These are phyloP conservation scores for Ruditapes philippinarum DNA, from an alignment of 1,140 invertebrate genomes.

Conservation along the genomic window DNA sequence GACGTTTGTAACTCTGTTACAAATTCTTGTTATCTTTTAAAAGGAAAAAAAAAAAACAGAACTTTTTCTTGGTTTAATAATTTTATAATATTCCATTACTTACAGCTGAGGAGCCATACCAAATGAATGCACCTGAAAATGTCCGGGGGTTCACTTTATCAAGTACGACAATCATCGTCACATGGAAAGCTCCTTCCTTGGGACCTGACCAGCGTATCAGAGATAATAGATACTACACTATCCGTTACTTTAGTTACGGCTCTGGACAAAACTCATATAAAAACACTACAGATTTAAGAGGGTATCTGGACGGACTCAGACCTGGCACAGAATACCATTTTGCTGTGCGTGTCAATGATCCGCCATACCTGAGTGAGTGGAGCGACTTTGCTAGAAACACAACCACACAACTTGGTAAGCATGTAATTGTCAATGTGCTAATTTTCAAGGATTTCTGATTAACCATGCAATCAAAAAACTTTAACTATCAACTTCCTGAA, in stretches of 20 bases:
- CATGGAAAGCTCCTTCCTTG: slow-evolving; percentile 41
- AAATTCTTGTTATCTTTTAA: no score
- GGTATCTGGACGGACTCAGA: neutral
- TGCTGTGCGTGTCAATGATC: slow-evolving; percentile 58
- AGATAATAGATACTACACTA: slow-evolving; percentile 52
- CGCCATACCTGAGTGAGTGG: slow-evolving; percentile 62
- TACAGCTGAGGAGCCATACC: no score
- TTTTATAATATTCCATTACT: no score
- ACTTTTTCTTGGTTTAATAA: no score
- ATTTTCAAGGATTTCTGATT: no score
- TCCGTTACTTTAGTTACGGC: slow-evolving; percentile 34
- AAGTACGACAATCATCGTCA: neutral
- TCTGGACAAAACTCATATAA: slow-evolving; percentile 49
- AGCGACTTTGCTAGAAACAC: slow-evolving; percentile 26
- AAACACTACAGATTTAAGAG: slow-evolving; percentile 33
- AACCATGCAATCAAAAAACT: neutral
- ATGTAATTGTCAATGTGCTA: no score
- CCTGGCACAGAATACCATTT: slow-evolving; percentile 45
- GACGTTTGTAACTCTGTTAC: no score
- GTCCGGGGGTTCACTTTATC: neutral
- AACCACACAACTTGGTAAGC: neutral
- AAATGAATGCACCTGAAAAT: slow-evolving; percentile 43
- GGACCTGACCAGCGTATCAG: slow-evolving; percentile 35
- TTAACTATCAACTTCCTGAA: no score
- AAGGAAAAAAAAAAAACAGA: no score